Evolutionary conservation across 2,888 invertebrate genomes (phyloP), one percentile per base, ranked within the genome.

Genomic region (Aricia artaxerxes): DNA sequence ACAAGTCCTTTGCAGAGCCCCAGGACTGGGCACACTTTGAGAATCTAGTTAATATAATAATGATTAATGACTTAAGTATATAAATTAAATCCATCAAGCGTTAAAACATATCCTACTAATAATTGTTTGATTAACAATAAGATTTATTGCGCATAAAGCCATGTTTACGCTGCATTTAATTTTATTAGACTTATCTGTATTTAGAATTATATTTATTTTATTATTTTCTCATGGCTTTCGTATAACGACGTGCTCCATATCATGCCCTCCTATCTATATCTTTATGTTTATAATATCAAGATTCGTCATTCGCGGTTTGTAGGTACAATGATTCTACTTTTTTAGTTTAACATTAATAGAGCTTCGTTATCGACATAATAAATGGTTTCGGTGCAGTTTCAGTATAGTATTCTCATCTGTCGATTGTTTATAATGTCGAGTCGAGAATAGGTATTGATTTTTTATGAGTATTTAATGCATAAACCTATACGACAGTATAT

Each of bases 101-200:
- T 4, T 64, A 64, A 64, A 31, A 64, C 24, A 31, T 64, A 31
- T 64, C 3, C 9, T 31, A 9, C 31, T 64, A 64, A 64, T 64
- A 64, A 64, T 64, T 64, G 64, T 64, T 64, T 64, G 64, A 64
- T 11, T 7, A 64, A 64, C 9, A 31, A 64, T 64, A 31, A 64
- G 24, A 64, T 64, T 24, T 31, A 75, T 75, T 75, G 31, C 13
- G 13, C 31, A 44, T 24, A 44, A 75, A 75, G 3, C 6, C 49
- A 31, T 53, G 49, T 53, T 75, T 75, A 49, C 24, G 24, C 49
- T 24, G 31, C 75, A 44, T 31, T 44, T 31, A 75, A n/a, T 31
- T 75, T 75, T 73, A 73, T 73, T 44, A 57, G 16, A 57, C 57
- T 57, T 57, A 9, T 73, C 40, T 40, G 5, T n/a, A 2, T 49